A percentile compares a stretch with the other conserved stretches of the same genome.
Evolutionary conservation across 2,797 vertebrate species (phyloP).

Genomic region (Clamator glandarius): DNA sequence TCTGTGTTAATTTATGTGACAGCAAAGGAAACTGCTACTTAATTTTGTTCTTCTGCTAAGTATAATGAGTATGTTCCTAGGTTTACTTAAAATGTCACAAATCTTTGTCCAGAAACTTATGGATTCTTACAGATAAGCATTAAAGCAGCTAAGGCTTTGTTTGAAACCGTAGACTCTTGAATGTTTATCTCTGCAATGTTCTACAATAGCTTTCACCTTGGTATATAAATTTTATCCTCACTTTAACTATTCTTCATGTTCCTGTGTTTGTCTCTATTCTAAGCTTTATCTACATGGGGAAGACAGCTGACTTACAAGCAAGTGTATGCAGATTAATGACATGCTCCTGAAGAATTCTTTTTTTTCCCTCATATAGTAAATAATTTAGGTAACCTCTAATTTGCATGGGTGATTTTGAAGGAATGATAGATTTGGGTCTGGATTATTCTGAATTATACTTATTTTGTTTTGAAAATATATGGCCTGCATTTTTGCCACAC

Average conservation of each 20-base stretch:
- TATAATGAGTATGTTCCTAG: background rate
- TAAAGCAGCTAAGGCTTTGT: background rate
- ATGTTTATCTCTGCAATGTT: background rate
- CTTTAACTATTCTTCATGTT: background rate
- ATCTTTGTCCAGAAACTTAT: background rate
- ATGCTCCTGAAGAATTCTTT: background rate
- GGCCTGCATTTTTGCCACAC: background rate
- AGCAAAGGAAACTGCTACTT: background rate
- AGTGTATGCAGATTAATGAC: background rate
- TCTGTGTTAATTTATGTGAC: background rate
- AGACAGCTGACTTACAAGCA: background rate
- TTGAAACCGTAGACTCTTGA: background rate
- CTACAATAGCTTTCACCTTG: background rate
- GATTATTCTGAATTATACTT: background rate
- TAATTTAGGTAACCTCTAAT: background rate
- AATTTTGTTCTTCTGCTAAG: background rate
- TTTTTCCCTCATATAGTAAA: background rate
- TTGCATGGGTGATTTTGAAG: background rate
- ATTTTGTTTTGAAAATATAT: background rate
- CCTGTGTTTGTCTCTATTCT: background rate
- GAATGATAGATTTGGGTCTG: background rate
- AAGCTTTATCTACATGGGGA: background rate
- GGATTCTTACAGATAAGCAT: background rate
- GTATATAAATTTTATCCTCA: background rate
- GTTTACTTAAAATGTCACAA: background rate